Evolutionary conservation across 2,113 vertebrate genomes (phyloP), one percentile per base, ranked within the genome.

Genomic region (Quiscalus mexicanus): DNA sequence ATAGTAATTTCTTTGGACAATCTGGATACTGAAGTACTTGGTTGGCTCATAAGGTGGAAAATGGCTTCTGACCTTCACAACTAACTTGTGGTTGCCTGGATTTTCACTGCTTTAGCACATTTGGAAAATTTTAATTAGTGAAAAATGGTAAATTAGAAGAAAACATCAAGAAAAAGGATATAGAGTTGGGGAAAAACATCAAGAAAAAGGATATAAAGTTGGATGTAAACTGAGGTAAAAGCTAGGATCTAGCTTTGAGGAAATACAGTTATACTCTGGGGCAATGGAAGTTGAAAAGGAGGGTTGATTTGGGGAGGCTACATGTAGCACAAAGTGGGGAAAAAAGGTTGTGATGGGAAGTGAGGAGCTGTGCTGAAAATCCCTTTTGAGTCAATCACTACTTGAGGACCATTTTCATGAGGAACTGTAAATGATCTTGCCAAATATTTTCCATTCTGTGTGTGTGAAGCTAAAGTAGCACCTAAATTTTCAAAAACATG

Each of bases 241-340:
- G 4, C 13, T 37, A 41, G 35, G 7, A 15, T 58, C 28, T 75
- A 42, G 25, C 17, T 78, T 62, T 49, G 39, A 63, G 27, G 11
- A 87, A 81, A n/a, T 60, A 63, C 16, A 25, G 2, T 59, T 42
- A 33, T 37, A 19, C 1, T 47, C 12, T 17, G 12, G 37, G 23
- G 77, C 23, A 28, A 39, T 41, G 12, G 27, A 68, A 64, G 22
- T 16, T n/a, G 0, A 1, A 69, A n/a, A 4, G 18, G 49, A 75
- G n/a, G 6, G 11, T 47, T 68, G 28, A 5, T 44, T 73, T 65
- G 8, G 15, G 11, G 10, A 22, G 4, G 8, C 4, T 11, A 10
- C 20, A 35, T 5, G 16, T 58, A 42, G 15, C 7, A 42, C 0
- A 0, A 87, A 33, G 30, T 30, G 17, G 3, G 22, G 28, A 11